Evolutionary conservation across 2,888 invertebrate species (phyloP).

Genomic region (Nowickia ferox): DNA sequence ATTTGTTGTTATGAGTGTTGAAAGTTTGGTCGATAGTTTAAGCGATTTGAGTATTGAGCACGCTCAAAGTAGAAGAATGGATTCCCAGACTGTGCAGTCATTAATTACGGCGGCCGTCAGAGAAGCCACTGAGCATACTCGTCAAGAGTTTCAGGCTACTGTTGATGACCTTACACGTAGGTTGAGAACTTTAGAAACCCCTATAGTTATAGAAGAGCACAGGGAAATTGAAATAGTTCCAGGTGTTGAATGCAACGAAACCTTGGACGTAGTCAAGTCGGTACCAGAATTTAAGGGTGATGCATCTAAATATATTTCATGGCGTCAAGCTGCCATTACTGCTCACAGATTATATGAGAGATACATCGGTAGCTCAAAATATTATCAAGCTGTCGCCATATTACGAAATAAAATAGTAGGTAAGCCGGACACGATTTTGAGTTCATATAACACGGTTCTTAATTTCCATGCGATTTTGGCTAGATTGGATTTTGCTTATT

Average conservation of each 20-base stretch:
- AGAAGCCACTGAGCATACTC: constrained; percentile 28
- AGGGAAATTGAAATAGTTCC: constrained; percentile 4
- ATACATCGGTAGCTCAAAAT: too few relatives aligned
- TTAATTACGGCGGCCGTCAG: background rate
- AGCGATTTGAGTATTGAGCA: background rate
- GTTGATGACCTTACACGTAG: constrained; percentile 19
- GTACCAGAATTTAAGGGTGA: constrained; percentile 4
- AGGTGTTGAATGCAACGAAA: constrained; percentile 12
- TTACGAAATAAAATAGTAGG: background rate
- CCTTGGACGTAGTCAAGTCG: background rate
- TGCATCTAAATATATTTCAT: background rate
- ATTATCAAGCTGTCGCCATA: background rate
- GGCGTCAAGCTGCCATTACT: background rate
- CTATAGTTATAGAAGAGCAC: constrained; percentile 3
- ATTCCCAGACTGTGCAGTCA: too few relatives aligned
- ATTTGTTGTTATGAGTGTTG: constrained; percentile 2
- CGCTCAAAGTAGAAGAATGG: background rate
- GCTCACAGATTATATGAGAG: background rate
- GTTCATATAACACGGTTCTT: background rate
- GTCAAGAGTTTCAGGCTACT: constrained; percentile 8
- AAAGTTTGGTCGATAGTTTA: background rate
- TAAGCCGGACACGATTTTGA: background rate
- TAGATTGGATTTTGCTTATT: too few relatives aligned
- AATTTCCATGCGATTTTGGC: too few relatives aligned
- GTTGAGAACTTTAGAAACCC: constrained; percentile 15